A percentile compares a stretch with the other conserved stretches of the same genome.
Evolutionary conservation across 2,888 invertebrate genomes (phyloP).

Genomic region (Eretmocerus hayati): DNA sequence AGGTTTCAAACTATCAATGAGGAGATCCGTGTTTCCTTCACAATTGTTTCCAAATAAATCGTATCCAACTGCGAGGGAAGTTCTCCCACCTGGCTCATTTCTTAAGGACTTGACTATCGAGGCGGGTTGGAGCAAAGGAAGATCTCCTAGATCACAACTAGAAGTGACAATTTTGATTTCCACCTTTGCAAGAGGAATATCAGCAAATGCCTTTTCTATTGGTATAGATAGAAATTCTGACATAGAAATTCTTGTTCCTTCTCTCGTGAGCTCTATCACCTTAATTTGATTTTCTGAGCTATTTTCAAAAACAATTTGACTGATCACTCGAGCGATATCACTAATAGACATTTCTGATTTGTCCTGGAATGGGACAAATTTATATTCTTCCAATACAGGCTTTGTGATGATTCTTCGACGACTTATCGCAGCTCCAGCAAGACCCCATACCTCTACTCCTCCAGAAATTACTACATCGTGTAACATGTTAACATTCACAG

Average conservation of each 20-base stretch:
- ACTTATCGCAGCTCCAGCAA: conserved; percentile 53
- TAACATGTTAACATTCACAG: conserved; percentile 41
- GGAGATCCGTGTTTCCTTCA: conserved; percentile 4
- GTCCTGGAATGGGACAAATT: conserved; percentile 51
- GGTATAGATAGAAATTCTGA: no score
- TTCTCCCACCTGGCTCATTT: conserved; percentile 49
- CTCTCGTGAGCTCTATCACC: conserved; percentile 37
- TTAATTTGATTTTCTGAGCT: conserved; percentile 35
- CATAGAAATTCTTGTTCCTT: conserved; percentile 26
- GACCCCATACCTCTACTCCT: conserved; percentile 54
- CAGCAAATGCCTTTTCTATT: conserved; percentile 49
- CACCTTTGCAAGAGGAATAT: conserved; percentile 65
- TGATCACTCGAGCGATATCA: conserved; percentile 37
- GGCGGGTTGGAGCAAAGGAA: no score
- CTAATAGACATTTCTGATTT: conserved; percentile 27
- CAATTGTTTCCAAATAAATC: conserved; percentile 44
- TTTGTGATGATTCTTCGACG: conserved; percentile 47
- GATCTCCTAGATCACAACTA: conserved; percentile 43
- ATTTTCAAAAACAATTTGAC: conserved; percentile 53
- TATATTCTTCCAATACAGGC: conserved; percentile 53
- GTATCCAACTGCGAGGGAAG: conserved; percentile 51
- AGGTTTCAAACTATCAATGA: conserved; percentile 39
- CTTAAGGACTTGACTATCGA: no score
- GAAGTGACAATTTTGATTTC: conserved; percentile 53
- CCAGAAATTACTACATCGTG: conserved; percentile 48